Percentiles rank a stretch among this genome's conserved stretches.
Evolutionary conservation across 2,797 vertebrate species (phyloP).

Genomic region (Crotalus adamanteus): DNA sequence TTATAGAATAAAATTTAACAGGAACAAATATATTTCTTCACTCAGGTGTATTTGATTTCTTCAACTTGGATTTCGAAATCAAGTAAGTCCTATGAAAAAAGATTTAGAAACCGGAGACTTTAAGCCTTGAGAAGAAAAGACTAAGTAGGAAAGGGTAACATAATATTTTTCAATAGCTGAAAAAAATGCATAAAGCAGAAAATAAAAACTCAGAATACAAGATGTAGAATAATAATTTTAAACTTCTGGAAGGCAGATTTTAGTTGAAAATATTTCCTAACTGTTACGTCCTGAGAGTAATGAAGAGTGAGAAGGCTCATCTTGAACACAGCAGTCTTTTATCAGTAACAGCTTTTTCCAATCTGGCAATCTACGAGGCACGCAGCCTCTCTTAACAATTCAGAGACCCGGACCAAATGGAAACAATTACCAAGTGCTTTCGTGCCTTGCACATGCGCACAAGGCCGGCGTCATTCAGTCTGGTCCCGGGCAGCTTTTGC

Average conservation of each 20-base stretch:
- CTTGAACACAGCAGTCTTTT: too few species aligned
- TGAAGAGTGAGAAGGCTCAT: too few species aligned
- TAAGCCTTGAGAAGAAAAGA: background rate
- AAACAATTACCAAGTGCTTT: too few species aligned
- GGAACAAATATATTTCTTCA: background rate
- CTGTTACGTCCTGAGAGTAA: too few species aligned
- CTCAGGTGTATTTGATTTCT: background rate
- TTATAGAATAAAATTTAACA: background rate
- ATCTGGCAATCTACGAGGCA: too few species aligned
- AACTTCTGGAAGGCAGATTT: background rate
- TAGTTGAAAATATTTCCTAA: background rate
- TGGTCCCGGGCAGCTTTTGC: too few species aligned
- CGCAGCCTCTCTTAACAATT: too few species aligned
- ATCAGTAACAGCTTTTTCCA: too few species aligned
- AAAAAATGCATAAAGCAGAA: background rate
- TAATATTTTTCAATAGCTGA: background rate
- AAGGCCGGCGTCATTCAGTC: too few species aligned
- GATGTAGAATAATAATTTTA: background rate
- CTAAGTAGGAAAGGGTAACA: background rate
- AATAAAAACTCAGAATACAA: background rate
- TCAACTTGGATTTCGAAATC: background rate
- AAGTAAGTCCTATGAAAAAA: background rate
- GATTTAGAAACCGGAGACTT: background rate
- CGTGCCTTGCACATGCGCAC: too few species aligned
- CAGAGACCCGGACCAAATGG: too few species aligned